These are phyloP conservation scores for Phasianus colchicus DNA, from an alignment of 2,113 vertebrate genomes.

Conservation along the genomic window DNA sequence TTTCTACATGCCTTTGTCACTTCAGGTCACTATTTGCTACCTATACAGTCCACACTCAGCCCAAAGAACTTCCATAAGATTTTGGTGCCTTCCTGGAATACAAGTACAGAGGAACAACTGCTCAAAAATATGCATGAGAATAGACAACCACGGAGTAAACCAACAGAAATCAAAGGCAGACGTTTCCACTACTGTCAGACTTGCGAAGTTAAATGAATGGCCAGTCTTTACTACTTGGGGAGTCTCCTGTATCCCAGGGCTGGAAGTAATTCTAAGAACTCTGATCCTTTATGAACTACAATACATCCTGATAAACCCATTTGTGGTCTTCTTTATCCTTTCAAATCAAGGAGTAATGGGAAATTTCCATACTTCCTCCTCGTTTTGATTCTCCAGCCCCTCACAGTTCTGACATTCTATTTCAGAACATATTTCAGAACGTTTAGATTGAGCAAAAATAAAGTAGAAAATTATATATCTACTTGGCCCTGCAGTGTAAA, in stretches of 20 bases:
- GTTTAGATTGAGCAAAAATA: neutral
- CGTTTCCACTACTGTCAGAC: neutral
- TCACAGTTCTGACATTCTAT: neutral
- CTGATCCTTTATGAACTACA: neutral
- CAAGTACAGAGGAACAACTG: neutral
- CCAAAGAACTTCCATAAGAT: neutral
- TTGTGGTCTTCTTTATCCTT: neutral
- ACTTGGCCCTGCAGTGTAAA: neutral
- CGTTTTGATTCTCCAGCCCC: neutral
- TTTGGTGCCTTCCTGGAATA: constrained; percentile 1
- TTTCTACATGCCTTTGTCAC: neutral
- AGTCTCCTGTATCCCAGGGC: neutral
- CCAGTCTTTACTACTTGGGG: neutral
- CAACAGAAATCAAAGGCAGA: neutral
- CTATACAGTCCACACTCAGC: neutral
- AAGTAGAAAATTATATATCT: neutral
- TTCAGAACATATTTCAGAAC: neutral
- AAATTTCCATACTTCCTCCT: neutral
- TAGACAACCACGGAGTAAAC: neutral
- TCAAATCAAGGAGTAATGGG: neutral
- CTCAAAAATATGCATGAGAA: neutral
- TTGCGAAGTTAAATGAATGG: neutral
- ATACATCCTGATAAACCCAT: neutral
- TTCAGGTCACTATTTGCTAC: neutral
- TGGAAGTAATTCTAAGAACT: neutral